Conservation (phyloP, 2,888 invertebrate species). For the Cheilosia grossa region DNA sequence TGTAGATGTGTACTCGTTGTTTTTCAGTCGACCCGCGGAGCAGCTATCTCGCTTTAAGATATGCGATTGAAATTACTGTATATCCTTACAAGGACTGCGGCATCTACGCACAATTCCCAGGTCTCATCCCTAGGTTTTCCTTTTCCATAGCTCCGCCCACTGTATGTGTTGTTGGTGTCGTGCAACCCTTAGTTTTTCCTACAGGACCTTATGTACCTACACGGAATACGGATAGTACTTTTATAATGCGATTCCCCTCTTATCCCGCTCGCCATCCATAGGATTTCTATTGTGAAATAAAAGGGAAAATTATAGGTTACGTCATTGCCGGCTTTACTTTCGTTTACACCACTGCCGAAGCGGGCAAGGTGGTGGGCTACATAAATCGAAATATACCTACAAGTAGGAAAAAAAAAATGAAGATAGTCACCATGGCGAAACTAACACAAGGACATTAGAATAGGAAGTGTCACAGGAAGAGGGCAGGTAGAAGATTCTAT, state of each 20-base stretch:
- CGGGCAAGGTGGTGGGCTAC: slow-evolving; percentile 29
- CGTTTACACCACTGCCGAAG: slow-evolving; percentile 46
- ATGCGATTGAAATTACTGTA: slow-evolving; percentile 1
- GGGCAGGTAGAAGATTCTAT: slow-evolving; percentile 47
- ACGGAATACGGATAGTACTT: slow-evolving; percentile 1
- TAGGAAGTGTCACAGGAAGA: slow-evolving; percentile 15
- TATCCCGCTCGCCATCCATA: slow-evolving; percentile 18
- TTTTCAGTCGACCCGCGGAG: neutral
- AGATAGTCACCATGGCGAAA: slow-evolving; percentile 56
- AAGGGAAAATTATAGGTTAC: slow-evolving; percentile 76
- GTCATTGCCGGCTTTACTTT: slow-evolving; percentile 73
- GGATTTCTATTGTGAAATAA: slow-evolving; percentile 70
- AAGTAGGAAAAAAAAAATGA: slow-evolving; percentile 43
- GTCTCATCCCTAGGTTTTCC: slow-evolving; percentile 47
- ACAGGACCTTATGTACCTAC: slow-evolving; percentile 19
- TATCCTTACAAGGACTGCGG: slow-evolving; percentile 58
- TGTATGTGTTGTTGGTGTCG: slow-evolving; percentile 13
- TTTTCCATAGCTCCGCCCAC: slow-evolving; percentile 73
- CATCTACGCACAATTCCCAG: slow-evolving; percentile 71
- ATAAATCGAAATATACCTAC: slow-evolving; percentile 36
- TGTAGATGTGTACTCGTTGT: slow-evolving; percentile 6
- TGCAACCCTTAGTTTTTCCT: slow-evolving; percentile 60
- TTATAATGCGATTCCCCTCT: slow-evolving; percentile 32
- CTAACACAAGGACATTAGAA: slow-evolving; percentile 39
- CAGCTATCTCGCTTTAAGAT: slow-evolving; percentile 51